Evolutionary conservation across 2,113 vertebrate species (phyloP).

Genomic region (Megaceryle torquata): DNA sequence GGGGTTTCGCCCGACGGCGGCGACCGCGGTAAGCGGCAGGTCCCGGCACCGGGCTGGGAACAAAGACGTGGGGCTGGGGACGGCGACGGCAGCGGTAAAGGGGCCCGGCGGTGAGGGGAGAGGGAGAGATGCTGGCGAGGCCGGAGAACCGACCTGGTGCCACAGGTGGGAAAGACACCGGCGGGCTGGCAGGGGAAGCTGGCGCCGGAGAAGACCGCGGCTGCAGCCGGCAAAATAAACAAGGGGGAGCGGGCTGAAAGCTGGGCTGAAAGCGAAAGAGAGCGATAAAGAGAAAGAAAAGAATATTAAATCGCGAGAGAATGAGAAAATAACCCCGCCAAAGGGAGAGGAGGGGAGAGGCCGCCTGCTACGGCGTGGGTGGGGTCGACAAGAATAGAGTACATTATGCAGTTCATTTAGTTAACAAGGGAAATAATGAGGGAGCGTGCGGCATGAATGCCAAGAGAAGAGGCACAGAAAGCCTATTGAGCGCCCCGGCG

Average conservation of each 20-base stretch:
- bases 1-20: neutral
- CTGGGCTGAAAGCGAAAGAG: slow-evolving; percentile 61
- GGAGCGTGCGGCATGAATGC: slow-evolving; percentile 99
- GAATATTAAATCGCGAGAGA: slow-evolving; percentile 87
- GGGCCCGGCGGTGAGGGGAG: too few relatives aligned
- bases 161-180: slow-evolving; percentile 55
- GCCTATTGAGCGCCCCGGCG: slow-evolving; percentile 93
- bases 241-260: slow-evolving; percentile 57
- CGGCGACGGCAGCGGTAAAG: neutral
- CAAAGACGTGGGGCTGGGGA: neutral
- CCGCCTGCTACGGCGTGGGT: slow-evolving; percentile 92
- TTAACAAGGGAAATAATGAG: slow-evolving; percentile 99
- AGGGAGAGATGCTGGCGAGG: neutral
- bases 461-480: slow-evolving; percentile 97
- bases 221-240: slow-evolving; percentile 63
- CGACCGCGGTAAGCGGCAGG: neutral
- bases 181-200: neutral
- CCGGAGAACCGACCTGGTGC: neutral
- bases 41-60: neutral
- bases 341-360: slow-evolving; percentile 78
- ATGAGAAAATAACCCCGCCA: slow-evolving; percentile 82
- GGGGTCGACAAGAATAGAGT: slow-evolving; percentile 98
- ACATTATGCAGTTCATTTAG: slow-evolving; percentile 99
- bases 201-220: neutral
- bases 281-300: slow-evolving; percentile 78